These are phyloP conservation scores for Idaea straminata DNA, from an alignment of 2,888 invertebrate genomes.

Conservation along the genomic window DNA sequence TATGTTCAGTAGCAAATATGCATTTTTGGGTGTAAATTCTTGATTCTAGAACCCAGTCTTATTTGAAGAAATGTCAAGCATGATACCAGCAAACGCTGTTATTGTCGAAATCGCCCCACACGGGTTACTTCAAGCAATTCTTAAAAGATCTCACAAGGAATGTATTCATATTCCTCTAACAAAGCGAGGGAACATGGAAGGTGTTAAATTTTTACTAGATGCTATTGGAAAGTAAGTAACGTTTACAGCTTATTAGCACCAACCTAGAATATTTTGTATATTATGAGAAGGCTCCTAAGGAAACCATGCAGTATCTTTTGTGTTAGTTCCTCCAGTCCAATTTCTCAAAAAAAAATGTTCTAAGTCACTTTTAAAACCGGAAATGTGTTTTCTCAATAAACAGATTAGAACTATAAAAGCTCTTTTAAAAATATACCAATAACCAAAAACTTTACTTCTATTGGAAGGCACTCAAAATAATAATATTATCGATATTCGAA, in stretches of 20 bases:
- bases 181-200: conserved; percentile 81
- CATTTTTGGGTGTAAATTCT: neutral
- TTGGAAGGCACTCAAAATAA: neutral
- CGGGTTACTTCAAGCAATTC: conserved; percentile 89
- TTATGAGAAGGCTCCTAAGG: neutral
- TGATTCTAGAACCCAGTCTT: conserved; percentile 76
- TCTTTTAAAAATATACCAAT: neutral
- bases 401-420: neutral
- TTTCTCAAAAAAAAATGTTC: no score
- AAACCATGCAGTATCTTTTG: no score
- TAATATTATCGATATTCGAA: neutral
- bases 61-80: conserved; percentile 87
- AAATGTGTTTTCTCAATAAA: neutral
- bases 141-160: conserved; percentile 84
- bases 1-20: neutral
- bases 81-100: conserved; percentile 88
- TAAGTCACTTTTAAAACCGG: neutral
- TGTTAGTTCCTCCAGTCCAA: no score
- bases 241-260: neutral
- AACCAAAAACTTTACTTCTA: neutral
- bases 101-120: conserved; percentile 93
- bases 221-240: conserved; percentile 72
- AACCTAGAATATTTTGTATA: neutral
- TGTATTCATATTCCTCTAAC: conserved; percentile 86
- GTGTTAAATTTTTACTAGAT: conserved; percentile 69